Evolutionary conservation across 2,888 invertebrate species (phyloP).

Genomic region (Camponotus fellah): DNA sequence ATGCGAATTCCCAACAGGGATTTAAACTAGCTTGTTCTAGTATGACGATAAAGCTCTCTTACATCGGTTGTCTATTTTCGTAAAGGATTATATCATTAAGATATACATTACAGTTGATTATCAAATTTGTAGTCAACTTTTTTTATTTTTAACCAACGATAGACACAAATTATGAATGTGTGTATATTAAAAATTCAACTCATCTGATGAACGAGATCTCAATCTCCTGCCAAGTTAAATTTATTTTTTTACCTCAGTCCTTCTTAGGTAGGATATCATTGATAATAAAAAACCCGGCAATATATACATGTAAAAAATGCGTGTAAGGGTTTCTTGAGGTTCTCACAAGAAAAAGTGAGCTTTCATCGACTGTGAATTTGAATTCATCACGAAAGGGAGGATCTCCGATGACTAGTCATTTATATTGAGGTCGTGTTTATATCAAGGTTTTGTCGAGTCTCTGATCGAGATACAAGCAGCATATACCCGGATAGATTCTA

Average conservation of each 20-base stretch:
- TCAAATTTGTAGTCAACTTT: background rate
- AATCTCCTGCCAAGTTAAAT: background rate
- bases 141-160: background rate
- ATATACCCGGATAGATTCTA: background rate
- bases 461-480: background rate
- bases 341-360: background rate
- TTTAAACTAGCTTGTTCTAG: background rate
- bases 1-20: background rate
- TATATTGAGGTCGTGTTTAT: background rate
- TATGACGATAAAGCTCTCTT: constrained; percentile 19
- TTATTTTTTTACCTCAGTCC: background rate
- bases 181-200: background rate
- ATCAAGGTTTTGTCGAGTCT: background rate
- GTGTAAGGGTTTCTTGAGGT: background rate
- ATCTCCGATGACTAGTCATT: background rate
- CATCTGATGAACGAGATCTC: background rate
- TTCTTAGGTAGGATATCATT: background rate
- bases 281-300: background rate
- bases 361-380: background rate
- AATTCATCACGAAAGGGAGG: background rate
- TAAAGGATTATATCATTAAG: background rate
- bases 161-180: background rate
- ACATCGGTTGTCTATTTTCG: background rate
- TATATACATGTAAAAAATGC: background rate
- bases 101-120: background rate